Percentiles rank a stretch among this genome's conserved stretches.
These are phyloP conservation scores for Megamerina dolium DNA, from an alignment of 2,888 invertebrate species.

Conservation along the genomic window DNA sequence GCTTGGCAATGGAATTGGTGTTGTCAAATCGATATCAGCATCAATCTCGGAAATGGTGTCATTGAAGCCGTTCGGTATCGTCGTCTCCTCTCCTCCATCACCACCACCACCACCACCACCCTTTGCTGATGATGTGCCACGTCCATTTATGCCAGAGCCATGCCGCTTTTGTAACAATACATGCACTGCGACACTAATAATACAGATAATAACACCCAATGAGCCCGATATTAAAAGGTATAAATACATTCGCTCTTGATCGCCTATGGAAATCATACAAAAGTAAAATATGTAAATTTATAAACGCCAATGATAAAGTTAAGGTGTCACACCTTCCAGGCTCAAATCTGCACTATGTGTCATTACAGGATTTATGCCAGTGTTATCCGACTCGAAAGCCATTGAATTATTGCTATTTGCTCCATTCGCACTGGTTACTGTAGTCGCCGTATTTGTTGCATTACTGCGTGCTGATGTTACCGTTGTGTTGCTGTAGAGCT, in stretches of 20 bases:
- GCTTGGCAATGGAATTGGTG: slow-evolving; percentile 53
- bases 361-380: slow-evolving; percentile 44
- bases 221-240: slow-evolving; percentile 73
- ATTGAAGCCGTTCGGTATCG: slow-evolving; percentile 71
- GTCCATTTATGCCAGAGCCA: slow-evolving; percentile 51
- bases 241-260: slow-evolving; percentile 62
- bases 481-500: slow-evolving; percentile 46
- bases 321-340: slow-evolving; percentile 41
- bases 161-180: slow-evolving; percentile 63
- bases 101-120: slow-evolving; percentile 19
- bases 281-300: too few species aligned
- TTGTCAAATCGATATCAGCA: slow-evolving; percentile 63
- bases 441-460: slow-evolving; percentile 21
- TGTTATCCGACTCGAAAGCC: slow-evolving; percentile 28
- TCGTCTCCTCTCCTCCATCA: slow-evolving; percentile 53
- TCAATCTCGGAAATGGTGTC: slow-evolving; percentile 83
- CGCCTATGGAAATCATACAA: too few species aligned
- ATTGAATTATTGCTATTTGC: slow-evolving; percentile 28
- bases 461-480: slow-evolving; percentile 25
- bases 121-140: slow-evolving; percentile 55
- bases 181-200: slow-evolving; percentile 63
- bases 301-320: not conserved
- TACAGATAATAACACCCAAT: slow-evolving; percentile 64
- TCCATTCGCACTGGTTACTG: slow-evolving; percentile 24
- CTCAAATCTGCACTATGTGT: slow-evolving; percentile 43